These are phyloP conservation scores for Corapipo altera DNA, from an alignment of 2,113 vertebrate species.

Conservation along the genomic window DNA sequence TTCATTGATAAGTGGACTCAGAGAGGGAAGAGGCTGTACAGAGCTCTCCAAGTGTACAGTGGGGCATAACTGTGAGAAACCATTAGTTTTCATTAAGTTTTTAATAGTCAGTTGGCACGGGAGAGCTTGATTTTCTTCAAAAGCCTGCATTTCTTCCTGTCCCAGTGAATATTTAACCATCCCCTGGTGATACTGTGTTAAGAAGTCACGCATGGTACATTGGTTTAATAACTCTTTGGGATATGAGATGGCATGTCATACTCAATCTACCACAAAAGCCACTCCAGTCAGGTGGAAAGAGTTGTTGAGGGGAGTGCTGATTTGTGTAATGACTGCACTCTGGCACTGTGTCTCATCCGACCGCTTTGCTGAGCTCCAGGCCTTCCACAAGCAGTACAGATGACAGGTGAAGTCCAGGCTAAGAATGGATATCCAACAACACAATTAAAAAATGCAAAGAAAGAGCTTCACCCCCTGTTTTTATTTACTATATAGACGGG, in stretches of 20 bases:
- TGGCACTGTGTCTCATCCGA: neutral
- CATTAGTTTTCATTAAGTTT: neutral
- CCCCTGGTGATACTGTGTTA: neutral
- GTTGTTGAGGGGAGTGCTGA: neutral
- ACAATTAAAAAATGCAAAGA: neutral
- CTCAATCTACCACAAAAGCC: neutral
- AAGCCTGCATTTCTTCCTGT: neutral
- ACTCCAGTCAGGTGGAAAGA: neutral
- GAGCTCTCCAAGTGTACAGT: neutral
- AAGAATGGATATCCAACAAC: neutral
- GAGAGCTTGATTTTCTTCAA: neutral
- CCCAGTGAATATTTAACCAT: neutral
- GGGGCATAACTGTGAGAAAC: neutral
- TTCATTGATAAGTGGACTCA: neutral
- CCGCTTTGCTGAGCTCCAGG: neutral
- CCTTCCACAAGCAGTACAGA: neutral
- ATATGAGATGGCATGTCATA: neutral
- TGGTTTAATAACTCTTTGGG: neutral
- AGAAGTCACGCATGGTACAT: neutral
- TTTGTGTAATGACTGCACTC: neutral
- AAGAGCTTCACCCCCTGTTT: neutral
- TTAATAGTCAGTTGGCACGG: neutral
- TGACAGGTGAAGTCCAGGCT: neutral
- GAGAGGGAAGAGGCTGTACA: neutral
- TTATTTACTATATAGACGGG: neutral